Evolutionary conservation across 2,113 vertebrate species (phyloP).

Genomic region (Triplophysa tibetana): DNA sequence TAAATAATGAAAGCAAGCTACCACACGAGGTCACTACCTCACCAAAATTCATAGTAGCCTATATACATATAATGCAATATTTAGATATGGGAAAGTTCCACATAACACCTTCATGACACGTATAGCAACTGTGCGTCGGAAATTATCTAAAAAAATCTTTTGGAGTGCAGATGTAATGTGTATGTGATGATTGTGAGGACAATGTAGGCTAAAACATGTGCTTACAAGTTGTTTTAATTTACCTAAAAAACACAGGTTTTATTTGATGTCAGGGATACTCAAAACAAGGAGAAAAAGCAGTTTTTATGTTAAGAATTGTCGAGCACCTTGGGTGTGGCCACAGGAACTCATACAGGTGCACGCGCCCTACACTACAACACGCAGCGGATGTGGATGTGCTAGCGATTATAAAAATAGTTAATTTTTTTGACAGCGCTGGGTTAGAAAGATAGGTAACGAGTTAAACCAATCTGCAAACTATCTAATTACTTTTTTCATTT

Average conservation of each 20-base stretch:
- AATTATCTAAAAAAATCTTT: background rate
- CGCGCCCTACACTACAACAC: background rate
- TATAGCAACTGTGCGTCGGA: background rate
- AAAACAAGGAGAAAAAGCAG: background rate
- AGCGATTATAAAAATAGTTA: background rate
- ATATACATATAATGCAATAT: background rate
- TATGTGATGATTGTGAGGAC: too few relatives aligned
- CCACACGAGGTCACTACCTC: slow-evolving; percentile 12
- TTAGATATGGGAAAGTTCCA: background rate
- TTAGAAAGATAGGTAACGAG: background rate
- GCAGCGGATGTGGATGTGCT: background rate
- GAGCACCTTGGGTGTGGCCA: slow-evolving; percentile 45
- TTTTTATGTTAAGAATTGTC: background rate
- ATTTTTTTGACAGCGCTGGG: background rate
- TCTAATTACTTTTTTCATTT: background rate
- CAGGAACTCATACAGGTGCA: background rate
- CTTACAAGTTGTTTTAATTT: too few relatives aligned
- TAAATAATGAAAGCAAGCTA: too few relatives aligned
- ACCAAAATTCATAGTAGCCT: background rate
- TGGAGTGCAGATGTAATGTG: too few relatives aligned
- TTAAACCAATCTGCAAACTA: background rate
- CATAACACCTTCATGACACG: background rate
- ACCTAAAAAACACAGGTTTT: background rate
- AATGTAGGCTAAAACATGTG: too few relatives aligned
- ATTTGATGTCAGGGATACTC: background rate